These are phyloP conservation scores for Anas platyrhynchos DNA, from an alignment of 2,113 vertebrate genomes.

Conservation along the genomic window DNA sequence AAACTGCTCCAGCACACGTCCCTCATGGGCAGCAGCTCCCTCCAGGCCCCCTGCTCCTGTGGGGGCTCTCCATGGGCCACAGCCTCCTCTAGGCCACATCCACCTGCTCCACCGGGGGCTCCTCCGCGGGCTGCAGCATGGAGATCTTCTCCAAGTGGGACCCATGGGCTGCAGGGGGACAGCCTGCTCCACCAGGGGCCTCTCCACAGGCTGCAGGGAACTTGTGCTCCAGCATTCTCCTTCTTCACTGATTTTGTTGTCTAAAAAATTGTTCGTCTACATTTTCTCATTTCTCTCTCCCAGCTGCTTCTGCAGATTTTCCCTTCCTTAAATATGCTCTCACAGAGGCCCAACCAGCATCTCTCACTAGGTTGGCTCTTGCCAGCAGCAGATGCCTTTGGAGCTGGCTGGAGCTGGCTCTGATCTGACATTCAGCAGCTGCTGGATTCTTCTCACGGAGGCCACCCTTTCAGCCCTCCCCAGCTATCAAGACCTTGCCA, in stretches of 20 bases:
- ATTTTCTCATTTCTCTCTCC: not conserved
- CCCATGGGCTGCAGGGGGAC: not conserved
- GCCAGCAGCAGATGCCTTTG: not conserved
- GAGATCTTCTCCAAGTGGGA: not conserved
- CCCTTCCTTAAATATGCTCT: not conserved
- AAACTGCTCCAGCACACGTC: not conserved
- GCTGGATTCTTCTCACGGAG: too few species aligned
- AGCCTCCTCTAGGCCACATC: not conserved
- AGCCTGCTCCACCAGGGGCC: not conserved
- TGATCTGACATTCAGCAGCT: too few species aligned
- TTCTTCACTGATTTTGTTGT: not conserved
- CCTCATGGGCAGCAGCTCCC: too few species aligned
- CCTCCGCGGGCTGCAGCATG: too few species aligned
- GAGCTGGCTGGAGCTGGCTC: not conserved
- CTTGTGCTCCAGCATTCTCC: not conserved
- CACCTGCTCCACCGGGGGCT: too few species aligned
- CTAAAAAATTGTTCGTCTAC: not conserved
- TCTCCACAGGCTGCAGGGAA: not conserved
- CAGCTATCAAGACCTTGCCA: not conserved
- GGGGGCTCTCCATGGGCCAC: not conserved
- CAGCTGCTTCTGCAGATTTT: not conserved
- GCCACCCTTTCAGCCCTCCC: not conserved
- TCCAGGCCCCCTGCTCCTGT: not conserved
- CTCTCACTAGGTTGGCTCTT: not conserved
- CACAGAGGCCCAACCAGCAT: not conserved